Conservation (phyloP, 2,888 invertebrate species). For the Mechanitis mazaeus region DNA sequence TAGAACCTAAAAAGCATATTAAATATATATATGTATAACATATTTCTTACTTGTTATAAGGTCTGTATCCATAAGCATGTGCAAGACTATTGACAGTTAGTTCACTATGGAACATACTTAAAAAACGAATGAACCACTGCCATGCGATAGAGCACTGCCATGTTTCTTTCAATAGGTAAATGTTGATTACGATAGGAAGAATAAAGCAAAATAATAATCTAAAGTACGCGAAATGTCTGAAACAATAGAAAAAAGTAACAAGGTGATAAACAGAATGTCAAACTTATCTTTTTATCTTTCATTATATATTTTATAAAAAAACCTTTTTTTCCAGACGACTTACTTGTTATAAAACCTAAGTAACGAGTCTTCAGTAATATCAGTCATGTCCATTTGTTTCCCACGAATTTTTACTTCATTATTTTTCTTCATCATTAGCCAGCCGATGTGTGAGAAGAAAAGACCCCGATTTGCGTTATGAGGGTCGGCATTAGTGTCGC, state of each 20-base stretch:
- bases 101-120: constrained; percentile 87
- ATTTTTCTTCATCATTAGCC: constrained; percentile 90
- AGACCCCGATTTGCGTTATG: constrained; percentile 89
- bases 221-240: constrained; percentile 80
- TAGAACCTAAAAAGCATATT: not conserved
- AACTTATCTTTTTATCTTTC: not conserved
- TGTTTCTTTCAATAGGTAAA: constrained; percentile 83
- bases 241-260: constrained; percentile 18
- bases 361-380: constrained; percentile 84
- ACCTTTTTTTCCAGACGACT: constrained; percentile 37
- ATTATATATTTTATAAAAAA: too few species aligned
- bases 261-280: not conserved
- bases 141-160: constrained; percentile 82
- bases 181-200: constrained; percentile 82
- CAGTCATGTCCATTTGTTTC: constrained; percentile 84
- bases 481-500: constrained; percentile 90
- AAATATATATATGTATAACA: not conserved
- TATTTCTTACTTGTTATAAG: constrained; percentile 63
- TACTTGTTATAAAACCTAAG: constrained; percentile 84
- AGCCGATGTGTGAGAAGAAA: constrained; percentile 93
- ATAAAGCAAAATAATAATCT: constrained; percentile 84
- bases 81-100: constrained; percentile 93
- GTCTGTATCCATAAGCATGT: constrained; percentile 81
- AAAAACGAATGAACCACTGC: constrained; percentile 84
- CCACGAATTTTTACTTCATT: constrained; percentile 85